phyloP scores from a whole-genome alignment of 1,140 invertebrate species.

The Polypedilum vanderplanki region DNA sequence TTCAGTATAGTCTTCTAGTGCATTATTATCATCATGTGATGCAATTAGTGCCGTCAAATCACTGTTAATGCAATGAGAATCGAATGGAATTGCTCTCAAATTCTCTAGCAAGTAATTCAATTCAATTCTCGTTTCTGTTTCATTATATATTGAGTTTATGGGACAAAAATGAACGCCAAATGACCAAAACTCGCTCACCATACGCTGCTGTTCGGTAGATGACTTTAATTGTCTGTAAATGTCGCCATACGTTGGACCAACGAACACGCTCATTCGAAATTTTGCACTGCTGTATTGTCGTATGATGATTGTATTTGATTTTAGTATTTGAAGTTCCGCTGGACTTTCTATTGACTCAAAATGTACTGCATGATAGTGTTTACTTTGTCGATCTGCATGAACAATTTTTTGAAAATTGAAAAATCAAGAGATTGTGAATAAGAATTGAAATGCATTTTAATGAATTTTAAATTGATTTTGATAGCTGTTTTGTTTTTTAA shows the following conservation, averaged over 20 bases:
- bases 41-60: background rate
- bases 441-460: too few species aligned
- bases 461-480: too few species aligned
- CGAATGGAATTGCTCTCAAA: background rate
- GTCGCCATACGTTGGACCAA: background rate
- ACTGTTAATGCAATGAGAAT: background rate
- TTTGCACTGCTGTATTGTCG: background rate
- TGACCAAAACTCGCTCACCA: background rate
- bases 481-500: too few species aligned
- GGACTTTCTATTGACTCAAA: conserved; percentile 14
- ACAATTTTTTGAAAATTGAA: background rate
- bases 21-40: background rate
- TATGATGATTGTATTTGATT: conserved; percentile 24
- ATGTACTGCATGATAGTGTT: conserved; percentile 23
- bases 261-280: background rate
- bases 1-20: background rate
- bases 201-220: background rate
- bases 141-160: background rate
- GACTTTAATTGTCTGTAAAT: background rate
- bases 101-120: conserved; percentile 1
- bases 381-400: background rate
- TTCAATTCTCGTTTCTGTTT: background rate
- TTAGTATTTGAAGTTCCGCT: conserved; percentile 23
- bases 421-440: too few species aligned
- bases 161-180: conserved; percentile 5